Percentiles rank a stretch among this genome's conserved stretches.
These are phyloP conservation scores for Bembecia ichneumoniformis DNA, from an alignment of 2,888 invertebrate species.

Conservation along the genomic window DNA sequence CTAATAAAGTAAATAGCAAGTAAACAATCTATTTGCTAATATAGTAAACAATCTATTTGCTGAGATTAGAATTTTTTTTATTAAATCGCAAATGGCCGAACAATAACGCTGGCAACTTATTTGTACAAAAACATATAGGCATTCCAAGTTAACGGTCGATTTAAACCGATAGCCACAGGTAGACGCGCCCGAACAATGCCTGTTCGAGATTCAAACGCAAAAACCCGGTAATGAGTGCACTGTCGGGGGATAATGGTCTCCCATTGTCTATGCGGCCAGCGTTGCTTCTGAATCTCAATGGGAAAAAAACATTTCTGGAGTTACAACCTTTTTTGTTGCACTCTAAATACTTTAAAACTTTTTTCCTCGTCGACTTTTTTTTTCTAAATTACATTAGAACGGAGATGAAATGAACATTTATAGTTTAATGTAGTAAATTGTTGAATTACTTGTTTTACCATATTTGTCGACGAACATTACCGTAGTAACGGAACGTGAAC, in stretches of 20 bases:
- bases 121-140: conserved; percentile 5
- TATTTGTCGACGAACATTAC: background rate
- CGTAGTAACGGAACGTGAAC: background rate
- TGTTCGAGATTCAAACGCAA: conserved; percentile 32
- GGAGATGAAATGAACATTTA: no score
- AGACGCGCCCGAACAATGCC: conserved; percentile 52
- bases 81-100: background rate
- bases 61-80: no score
- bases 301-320: conserved; percentile 19
- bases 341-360: background rate
- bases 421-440: no score
- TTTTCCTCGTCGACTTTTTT: no score
- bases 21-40: no score
- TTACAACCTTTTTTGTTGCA: conserved; percentile 1
- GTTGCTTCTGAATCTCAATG: conserved; percentile 27
- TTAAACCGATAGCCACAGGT: conserved; percentile 49
- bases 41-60: no score
- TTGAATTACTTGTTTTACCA: background rate
- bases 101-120: background rate
- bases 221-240: conserved; percentile 66
- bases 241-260: conserved; percentile 50
- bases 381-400: no score
- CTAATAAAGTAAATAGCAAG: no score
- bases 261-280: conserved; percentile 56
- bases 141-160: conserved; percentile 20